Base-by-base conservation (phyloP, 2,888 invertebrate species). In the Epinotia bilunana region DNA sequence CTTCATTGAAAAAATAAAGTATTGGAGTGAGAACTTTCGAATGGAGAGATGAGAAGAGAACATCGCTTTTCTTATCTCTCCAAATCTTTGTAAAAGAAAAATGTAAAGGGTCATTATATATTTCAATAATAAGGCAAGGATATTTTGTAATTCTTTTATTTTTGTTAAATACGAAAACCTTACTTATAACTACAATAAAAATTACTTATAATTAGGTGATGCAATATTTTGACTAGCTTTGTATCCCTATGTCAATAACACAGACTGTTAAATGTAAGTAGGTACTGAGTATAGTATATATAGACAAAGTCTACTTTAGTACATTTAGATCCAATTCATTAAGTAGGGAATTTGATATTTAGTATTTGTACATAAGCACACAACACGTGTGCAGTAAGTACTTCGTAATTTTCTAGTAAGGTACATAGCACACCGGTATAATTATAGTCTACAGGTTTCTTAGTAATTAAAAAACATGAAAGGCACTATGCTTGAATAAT, bases 401-500 rank as follows among this genome's bases (percentile, higher is more conserved):
- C 57, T 74, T 61, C 13, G 49, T 64, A 43, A 64, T 75, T 60
- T 55, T 28, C 39, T 63, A 60, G 65, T 61, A 60, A 75, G 58
- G 57, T 64, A 74, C 33, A 73, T 73, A 63, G 60, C 71, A 71
- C 39, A 65, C 33, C 60, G 28, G 70, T 71, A 74, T 74, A 71
- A 63, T 74, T 74, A 67, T 61, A 74, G 57, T 62, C 71, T 72
- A 75, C 55, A 61, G 72, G 72, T 72, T 75, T 71, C 61, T 71
- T 61, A 88, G 79, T 85, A 86, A 64, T 74, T 84, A 77, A 86
- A 87, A 69, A 89, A 86, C 79, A 81, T 88, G 88, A 92, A 93
- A 93, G 93, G 93, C 93, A 93, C 93, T 92, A 91, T 90, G 83
- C 90, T 91, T 91, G 88, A 88, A 83, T 86, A 87, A 87, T 83